Evolutionary conservation across 2,888 invertebrate genomes (phyloP).

Genomic region (Hyposoter didymator): DNA sequence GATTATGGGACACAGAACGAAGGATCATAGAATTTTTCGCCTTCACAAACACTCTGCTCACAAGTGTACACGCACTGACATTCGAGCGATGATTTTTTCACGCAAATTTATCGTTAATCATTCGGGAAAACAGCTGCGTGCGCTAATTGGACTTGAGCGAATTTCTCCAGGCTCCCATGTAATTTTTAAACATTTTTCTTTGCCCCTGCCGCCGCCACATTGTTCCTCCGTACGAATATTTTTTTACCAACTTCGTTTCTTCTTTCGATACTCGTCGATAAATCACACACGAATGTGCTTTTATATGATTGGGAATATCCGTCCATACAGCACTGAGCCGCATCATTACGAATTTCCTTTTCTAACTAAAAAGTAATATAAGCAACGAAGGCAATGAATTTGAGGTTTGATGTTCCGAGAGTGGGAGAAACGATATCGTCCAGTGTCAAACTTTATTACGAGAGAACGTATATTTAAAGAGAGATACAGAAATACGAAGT

Average conservation of each 20-base stretch:
- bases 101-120: slow-evolving; percentile 63
- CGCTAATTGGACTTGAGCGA: slow-evolving; percentile 63
- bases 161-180: background rate
- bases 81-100: background rate
- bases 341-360: background rate
- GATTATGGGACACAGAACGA: slow-evolving; percentile 68
- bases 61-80: background rate
- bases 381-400: slow-evolving; percentile 48
- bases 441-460: slow-evolving; percentile 60
- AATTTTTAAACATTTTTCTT: background rate
- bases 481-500: slow-evolving; percentile 12
- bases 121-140: slow-evolving; percentile 54
- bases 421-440: slow-evolving; percentile 56
- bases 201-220: background rate
- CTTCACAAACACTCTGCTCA: background rate
- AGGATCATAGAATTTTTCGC: slow-evolving; percentile 46
- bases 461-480: slow-evolving; percentile 19
- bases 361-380: background rate
- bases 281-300: background rate
- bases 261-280: background rate
- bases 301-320: background rate
- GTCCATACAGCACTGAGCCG: background rate
- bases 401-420: slow-evolving; percentile 21
- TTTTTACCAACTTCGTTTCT: background rate
- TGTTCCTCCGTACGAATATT: background rate